Percentiles rank a stretch among this genome's conserved stretches.
Conservation (phyloP, 2,113 vertebrate genomes). For the Lichenostomus cassidix region DNA sequence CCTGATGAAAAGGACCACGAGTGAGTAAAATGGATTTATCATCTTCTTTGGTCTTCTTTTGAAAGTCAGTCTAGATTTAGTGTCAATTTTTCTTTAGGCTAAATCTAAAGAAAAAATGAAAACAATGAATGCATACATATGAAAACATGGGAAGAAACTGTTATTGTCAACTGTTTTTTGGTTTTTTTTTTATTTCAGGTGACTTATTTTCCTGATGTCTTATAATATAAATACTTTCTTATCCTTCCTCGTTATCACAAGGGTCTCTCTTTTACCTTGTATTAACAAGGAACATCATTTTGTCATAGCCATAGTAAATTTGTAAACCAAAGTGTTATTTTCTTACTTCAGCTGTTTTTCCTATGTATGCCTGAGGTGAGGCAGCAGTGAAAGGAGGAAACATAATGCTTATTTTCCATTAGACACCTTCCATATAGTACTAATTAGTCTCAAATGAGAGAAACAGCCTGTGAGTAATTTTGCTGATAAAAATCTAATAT, state of each 20-base stretch:
- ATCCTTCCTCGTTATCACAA: background rate
- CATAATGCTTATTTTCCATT: background rate
- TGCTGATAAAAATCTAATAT: background rate
- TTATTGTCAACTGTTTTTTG: background rate
- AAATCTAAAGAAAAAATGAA: background rate
- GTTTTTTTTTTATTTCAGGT: background rate
- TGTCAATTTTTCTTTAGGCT: background rate
- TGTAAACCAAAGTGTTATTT: background rate
- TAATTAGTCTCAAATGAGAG: background rate
- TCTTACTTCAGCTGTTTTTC: background rate
- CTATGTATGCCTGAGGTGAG: background rate
- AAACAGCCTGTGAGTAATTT: background rate
- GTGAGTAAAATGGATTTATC: background rate
- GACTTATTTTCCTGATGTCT: background rate
- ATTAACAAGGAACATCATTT: background rate
- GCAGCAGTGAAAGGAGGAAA: background rate
- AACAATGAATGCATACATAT: background rate
- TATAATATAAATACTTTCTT: background rate
- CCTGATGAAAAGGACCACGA: background rate
- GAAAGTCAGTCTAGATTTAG: background rate
- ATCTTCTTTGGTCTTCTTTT: background rate
- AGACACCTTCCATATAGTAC: background rate
- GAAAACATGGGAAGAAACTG: background rate
- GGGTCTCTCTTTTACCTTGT: background rate
- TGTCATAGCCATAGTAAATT: background rate